phyloP scores from a whole-genome alignment of 2,113 vertebrate species.

The Dendropsophus ebraccatus region DNA sequence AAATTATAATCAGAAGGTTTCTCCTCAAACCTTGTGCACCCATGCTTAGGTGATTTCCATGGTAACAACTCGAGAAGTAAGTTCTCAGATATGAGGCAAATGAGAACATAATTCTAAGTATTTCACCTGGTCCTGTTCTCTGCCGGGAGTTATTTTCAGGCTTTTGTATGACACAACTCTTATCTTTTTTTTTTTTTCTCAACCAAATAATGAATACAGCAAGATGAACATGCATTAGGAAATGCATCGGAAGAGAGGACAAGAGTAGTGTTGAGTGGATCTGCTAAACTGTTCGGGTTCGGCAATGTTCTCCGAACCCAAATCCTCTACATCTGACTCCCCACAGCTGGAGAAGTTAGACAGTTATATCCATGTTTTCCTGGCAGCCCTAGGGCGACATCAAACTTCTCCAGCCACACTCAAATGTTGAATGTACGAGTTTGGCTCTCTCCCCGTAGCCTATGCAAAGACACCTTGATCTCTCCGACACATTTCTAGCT shows the following conservation, averaged over 20 bases:
- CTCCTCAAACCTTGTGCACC: slow-evolving; percentile 2
- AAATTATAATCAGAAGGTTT: not conserved
- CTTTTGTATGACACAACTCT: not conserved
- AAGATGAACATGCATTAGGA: not conserved
- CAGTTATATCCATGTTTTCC: no score
- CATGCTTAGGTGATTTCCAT: slow-evolving; percentile 27
- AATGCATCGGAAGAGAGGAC: not conserved
- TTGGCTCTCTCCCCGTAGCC: no score
- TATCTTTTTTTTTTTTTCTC: not conserved
- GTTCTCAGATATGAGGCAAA: not conserved
- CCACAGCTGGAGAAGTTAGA: no score
- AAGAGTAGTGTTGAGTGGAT: no score
- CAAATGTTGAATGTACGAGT: no score
- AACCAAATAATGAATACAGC: not conserved
- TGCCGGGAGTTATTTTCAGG: not conserved
- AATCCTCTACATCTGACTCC: no score
- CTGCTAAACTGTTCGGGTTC: no score
- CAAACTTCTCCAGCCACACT: no score
- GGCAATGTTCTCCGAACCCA: no score
- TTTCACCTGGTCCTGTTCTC: not conserved
- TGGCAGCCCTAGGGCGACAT: no score
- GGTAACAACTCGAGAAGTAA: not conserved
- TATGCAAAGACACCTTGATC: no score
- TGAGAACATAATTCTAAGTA: not conserved
- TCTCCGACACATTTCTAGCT: no score